Evolutionary conservation across 2,797 vertebrate species (phyloP).

Genomic region (Megalops cyprinoides): DNA sequence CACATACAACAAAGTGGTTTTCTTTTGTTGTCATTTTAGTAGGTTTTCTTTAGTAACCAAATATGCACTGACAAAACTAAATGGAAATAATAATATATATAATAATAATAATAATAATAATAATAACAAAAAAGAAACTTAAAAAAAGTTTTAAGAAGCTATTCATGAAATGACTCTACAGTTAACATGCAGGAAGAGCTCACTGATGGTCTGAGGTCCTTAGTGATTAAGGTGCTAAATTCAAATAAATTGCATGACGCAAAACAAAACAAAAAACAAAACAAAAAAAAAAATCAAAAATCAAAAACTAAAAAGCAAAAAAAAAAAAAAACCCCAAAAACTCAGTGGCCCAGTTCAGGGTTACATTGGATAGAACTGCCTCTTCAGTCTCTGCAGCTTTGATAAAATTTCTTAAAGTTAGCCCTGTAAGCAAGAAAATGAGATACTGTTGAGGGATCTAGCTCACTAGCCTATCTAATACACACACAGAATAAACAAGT

Average conservation of each 20-base stretch:
- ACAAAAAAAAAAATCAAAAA: conserved; percentile 46
- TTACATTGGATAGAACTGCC: conserved; percentile 94
- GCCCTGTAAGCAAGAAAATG: conserved; percentile 99
- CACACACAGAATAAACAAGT: conserved; percentile 65
- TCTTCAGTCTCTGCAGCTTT: conserved; percentile 97
- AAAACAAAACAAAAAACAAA: conserved; percentile 31
- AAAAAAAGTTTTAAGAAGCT: conserved; percentile 74
- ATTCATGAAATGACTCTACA: conserved; percentile 90
- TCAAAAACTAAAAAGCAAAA: conserved; percentile 28
- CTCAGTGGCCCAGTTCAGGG: conserved; percentile 90
- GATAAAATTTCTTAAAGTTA: conserved; percentile 99
- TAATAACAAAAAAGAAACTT: conserved; percentile 58
- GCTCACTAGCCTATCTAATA: conserved; percentile 85
- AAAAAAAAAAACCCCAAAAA: conserved; percentile 56
- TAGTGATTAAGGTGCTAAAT: conserved; percentile 89
- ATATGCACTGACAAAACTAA: conserved; percentile 90
- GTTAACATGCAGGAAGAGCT: conserved; percentile 88
- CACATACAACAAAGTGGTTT: conserved; percentile 96
- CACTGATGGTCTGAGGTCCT: conserved; percentile 79
- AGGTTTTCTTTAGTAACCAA: conserved; percentile 78
- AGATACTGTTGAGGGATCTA: conserved; percentile 90
- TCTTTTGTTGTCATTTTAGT: conserved; percentile 67
- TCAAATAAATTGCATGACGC: conserved; percentile 86
- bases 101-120: conserved; percentile 39
- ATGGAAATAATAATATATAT: conserved; percentile 63